phyloP scores from a whole-genome alignment of 2,797 vertebrate species.

The Novumbra hubbsi region DNA sequence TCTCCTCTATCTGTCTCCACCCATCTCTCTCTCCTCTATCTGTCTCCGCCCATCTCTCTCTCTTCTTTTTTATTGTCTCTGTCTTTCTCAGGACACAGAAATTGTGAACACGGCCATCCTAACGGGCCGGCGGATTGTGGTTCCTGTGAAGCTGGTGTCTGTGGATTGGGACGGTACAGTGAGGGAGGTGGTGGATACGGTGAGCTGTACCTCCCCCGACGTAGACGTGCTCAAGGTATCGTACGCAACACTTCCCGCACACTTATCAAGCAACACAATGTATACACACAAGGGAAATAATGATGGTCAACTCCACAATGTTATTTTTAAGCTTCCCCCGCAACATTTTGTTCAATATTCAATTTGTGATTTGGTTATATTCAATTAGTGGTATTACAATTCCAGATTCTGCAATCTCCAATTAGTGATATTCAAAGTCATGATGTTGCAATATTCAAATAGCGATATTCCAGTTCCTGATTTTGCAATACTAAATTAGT shows the following conservation, averaged over 20 bases:
- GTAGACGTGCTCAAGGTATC: constrained; percentile 75
- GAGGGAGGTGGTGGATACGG: constrained; percentile 69
- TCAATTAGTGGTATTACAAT: no score
- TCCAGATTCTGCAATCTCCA: no score
- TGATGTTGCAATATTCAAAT: no score
- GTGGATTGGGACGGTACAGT: constrained; percentile 76
- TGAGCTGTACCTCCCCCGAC: constrained; percentile 74
- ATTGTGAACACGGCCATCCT: constrained; percentile 78
- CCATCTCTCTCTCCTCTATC: constrained; percentile 6
- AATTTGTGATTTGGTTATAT: no score
- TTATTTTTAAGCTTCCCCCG: no score
- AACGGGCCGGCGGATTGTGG: constrained; percentile 65
- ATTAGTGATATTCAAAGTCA: no score
- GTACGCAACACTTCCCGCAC: not conserved
- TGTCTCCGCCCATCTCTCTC: not conserved
- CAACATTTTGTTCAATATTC: no score
- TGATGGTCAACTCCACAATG: not conserved
- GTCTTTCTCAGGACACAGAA: constrained; percentile 67
- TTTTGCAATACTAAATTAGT: no score
- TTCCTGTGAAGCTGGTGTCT: constrained; percentile 75
- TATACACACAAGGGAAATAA: not conserved
- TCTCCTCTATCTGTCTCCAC: constrained; percentile 14
- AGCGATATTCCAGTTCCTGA: no score
- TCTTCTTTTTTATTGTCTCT: not conserved
- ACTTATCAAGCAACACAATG: not conserved